Conservation (phyloP, 2,888 invertebrate species). For the Trichopoda pennipes region DNA sequence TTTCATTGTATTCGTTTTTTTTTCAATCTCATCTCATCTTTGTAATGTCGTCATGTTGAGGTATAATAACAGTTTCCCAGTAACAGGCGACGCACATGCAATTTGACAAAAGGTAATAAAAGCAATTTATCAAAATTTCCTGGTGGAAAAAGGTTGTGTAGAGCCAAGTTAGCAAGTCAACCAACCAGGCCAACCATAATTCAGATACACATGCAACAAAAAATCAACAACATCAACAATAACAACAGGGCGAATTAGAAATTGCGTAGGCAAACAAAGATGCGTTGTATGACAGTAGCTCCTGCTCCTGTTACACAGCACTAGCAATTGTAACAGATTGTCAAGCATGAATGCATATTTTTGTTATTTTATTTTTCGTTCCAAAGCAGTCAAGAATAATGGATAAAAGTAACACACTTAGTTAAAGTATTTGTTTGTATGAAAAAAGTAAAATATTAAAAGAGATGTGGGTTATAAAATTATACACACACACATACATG, state of each 20-base stretch:
- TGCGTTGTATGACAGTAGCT: slow-evolving; percentile 48
- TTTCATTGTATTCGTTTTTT: slow-evolving; percentile 6
- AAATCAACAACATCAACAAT: slow-evolving; percentile 27
- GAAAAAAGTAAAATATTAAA: slow-evolving; percentile 23
- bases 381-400: slow-evolving; percentile 16
- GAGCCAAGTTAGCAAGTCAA: slow-evolving; percentile 44
- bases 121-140: slow-evolving; percentile 77
- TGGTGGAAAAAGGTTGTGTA: slow-evolving; percentile 39
- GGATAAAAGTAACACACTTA: neutral
- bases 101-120: slow-evolving; percentile 75
- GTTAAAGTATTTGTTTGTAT: too few species aligned
- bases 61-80: slow-evolving; percentile 66
- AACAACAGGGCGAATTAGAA: slow-evolving; percentile 57
- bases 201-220: slow-evolving; percentile 3
- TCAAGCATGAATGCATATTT: slow-evolving; percentile 67
- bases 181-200: slow-evolving; percentile 2
- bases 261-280: slow-evolving; percentile 67
- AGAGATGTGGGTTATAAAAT: slow-evolving; percentile 16
- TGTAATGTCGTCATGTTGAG: slow-evolving; percentile 43
- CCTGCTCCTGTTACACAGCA: slow-evolving; percentile 45
- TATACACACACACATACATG: neutral
- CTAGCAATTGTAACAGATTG: slow-evolving; percentile 63
- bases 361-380: slow-evolving; percentile 46
- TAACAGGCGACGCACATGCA: slow-evolving; percentile 67
- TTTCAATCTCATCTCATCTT: neutral